phyloP scores from a whole-genome alignment of 2,797 vertebrate genomes.

The Chrosomus eos region DNA sequence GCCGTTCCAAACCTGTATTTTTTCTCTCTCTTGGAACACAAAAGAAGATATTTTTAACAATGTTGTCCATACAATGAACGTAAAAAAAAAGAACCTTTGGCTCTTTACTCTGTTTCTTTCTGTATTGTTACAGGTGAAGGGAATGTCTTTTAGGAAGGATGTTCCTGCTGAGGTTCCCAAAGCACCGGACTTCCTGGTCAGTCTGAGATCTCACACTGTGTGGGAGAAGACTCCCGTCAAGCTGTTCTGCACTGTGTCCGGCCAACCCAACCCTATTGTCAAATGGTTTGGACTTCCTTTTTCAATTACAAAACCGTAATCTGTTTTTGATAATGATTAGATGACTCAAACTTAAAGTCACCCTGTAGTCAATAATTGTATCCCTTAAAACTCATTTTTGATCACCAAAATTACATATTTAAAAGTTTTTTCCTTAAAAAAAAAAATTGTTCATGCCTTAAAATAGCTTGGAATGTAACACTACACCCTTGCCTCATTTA shows the following conservation, averaged over 20 bases:
- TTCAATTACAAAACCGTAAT: neutral
- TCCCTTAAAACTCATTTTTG: too few relatives aligned
- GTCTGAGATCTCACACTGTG: conserved; percentile 90
- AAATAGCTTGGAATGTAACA: too few relatives aligned
- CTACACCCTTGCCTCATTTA: too few relatives aligned
- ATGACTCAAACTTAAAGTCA: neutral
- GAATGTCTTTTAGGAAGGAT: conserved; percentile 77
- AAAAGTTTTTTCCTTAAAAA: too few relatives aligned
- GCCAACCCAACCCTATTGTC: conserved; percentile 88
- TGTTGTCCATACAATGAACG: neutral
- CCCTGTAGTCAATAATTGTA: too few relatives aligned
- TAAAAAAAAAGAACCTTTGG: neutral
- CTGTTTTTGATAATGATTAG: neutral
- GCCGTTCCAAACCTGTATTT: too few relatives aligned
- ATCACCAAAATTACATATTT: too few relatives aligned
- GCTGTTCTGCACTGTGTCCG: conserved; percentile 92
- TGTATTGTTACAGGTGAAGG: conserved; percentile 78
- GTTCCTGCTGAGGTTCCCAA: conserved; percentile 77
- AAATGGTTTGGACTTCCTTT: conserved; percentile 84
- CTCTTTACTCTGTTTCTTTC: neutral
- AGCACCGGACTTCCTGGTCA: conserved; percentile 90
- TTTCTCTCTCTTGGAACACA: neutral
- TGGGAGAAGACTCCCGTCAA: conserved; percentile 92
- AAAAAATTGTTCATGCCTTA: too few relatives aligned
- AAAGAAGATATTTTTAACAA: neutral